Evolutionary conservation across 2,888 invertebrate species (phyloP).

Genomic region (Calliphora vomitoria): DNA sequence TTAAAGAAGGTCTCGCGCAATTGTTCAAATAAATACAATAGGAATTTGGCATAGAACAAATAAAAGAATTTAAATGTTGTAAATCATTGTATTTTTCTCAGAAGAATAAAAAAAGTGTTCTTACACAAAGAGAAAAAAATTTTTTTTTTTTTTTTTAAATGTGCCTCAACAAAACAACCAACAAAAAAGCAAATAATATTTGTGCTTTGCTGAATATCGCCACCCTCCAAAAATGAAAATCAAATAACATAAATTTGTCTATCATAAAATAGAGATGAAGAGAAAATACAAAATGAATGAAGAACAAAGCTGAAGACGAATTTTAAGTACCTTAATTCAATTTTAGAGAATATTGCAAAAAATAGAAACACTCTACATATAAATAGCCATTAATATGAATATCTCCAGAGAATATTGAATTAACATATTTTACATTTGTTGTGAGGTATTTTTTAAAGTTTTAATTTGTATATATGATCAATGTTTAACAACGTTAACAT

Average conservation of each 20-base stretch:
- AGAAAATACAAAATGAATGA: neutral
- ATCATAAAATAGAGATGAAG: slow-evolving; percentile 11
- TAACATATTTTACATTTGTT: too few relatives aligned
- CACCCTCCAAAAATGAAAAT: slow-evolving; percentile 29
- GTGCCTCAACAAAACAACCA: slow-evolving; percentile 13
- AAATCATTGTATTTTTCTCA: slow-evolving; percentile 56
- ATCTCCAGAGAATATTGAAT: too few relatives aligned
- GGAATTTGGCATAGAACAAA: slow-evolving; percentile 39
- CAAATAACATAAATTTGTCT: slow-evolving; percentile 8
- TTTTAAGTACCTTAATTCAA: neutral
- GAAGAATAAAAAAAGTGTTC: neutral
- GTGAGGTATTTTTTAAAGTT: too few relatives aligned
- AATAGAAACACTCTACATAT: too few relatives aligned
- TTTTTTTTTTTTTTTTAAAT: neutral
- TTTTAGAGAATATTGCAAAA: too few relatives aligned
- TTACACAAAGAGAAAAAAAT: neutral
- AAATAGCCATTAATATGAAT: too few relatives aligned
- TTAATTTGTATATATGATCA: too few relatives aligned
- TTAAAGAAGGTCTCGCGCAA: slow-evolving; percentile 23
- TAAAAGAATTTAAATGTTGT: slow-evolving; percentile 54
- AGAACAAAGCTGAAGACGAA: neutral
- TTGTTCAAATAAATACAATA: slow-evolving; percentile 57
- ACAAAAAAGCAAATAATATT: slow-evolving; percentile 12
- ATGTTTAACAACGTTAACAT: too few relatives aligned
- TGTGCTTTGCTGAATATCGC: slow-evolving; percentile 16